Conservation (phyloP, 2,888 invertebrate genomes). For the Cetonia aurata region DNA sequence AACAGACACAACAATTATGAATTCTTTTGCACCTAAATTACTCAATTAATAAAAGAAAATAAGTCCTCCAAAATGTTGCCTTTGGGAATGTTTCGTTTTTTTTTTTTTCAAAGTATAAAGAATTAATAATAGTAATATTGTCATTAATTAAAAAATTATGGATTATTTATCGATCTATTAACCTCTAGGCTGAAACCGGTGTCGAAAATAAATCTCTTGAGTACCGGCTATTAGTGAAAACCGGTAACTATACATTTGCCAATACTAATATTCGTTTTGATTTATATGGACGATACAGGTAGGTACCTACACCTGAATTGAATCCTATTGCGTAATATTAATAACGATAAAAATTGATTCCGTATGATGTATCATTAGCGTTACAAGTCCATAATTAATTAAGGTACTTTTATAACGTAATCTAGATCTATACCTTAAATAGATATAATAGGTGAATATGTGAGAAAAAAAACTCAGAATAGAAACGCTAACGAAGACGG, state of each 20-base stretch:
- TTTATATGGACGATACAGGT: conserved; percentile 6
- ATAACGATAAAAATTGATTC: conserved; percentile 15
- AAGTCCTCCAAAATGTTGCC: background rate
- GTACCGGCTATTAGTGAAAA: conserved; percentile 23
- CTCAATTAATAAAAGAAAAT: background rate
- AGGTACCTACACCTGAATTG: conserved; percentile 15
- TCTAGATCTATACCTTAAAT: conserved; percentile 25
- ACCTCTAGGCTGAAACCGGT: conserved; percentile 1
- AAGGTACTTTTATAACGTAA: conserved; percentile 20
- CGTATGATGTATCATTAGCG: conserved; percentile 22
- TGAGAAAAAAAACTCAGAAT: background rate
- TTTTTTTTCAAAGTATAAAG: background rate
- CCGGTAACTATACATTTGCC: conserved; percentile 22
- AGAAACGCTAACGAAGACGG: conserved; percentile 7
- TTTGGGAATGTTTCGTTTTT: background rate
- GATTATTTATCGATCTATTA: conserved; percentile 23
- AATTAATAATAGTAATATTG: background rate
- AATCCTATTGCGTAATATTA: conserved; percentile 30
- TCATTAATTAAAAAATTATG: conserved; percentile 11
- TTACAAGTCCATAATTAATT: conserved; percentile 27
- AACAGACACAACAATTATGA: no score
- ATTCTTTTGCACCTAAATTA: no score
- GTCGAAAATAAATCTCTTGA: conserved; percentile 23
- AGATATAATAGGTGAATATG: conserved; percentile 10
- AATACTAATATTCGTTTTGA: conserved; percentile 28